phyloP scores from a whole-genome alignment of 2,888 invertebrate genomes.

The Seira sanloemensis region DNA sequence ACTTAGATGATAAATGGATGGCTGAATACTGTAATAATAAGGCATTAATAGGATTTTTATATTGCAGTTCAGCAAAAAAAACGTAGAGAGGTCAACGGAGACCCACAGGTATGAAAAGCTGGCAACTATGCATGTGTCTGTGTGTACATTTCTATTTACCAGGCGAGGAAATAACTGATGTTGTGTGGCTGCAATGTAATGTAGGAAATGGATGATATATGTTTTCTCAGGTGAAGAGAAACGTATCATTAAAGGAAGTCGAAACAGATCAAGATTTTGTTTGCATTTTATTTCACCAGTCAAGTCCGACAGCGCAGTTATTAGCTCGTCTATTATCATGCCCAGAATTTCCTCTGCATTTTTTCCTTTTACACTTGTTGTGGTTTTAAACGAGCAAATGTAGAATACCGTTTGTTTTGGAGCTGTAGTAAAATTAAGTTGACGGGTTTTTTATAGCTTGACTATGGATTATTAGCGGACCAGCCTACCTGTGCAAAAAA shows the following conservation, averaged over 20 bases:
- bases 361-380: not conserved
- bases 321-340: not conserved
- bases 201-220: slow-evolving; percentile 27
- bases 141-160: not conserved
- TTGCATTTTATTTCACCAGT: not conserved
- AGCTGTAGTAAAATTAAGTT: slow-evolving; percentile 19
- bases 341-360: not conserved
- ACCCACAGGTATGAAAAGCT: too few species aligned
- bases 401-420: slow-evolving; percentile 31
- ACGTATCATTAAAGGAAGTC: slow-evolving; percentile 48
- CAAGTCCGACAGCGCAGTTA: not conserved
- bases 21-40: not conserved
- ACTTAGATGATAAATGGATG: not conserved
- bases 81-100: not conserved
- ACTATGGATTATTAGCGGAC: not conserved
- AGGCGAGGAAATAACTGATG: not conserved
- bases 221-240: slow-evolving; percentile 31
- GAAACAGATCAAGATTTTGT: slow-evolving; percentile 39
- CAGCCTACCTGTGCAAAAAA: not conserved
- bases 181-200: not conserved
- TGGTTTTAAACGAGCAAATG: slow-evolving; percentile 22
- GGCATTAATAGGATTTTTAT: too few species aligned
- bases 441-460: slow-evolving; percentile 19
- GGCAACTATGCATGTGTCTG: too few species aligned
- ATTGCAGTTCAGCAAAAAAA: not conserved